Conservation (phyloP, 2,888 invertebrate genomes). For the Nephrotoma flavescens region DNA sequence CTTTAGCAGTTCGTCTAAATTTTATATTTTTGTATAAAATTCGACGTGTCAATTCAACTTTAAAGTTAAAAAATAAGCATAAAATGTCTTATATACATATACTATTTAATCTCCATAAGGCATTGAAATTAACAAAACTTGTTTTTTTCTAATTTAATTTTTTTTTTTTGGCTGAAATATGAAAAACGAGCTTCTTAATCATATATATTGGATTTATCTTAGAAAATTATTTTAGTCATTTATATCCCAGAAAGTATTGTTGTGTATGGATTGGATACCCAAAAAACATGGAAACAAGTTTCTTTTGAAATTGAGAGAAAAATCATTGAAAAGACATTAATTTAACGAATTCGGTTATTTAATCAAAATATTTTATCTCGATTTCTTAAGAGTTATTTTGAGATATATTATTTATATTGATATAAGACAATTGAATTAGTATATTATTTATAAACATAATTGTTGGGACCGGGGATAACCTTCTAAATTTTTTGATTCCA, state of each 20-base stretch:
- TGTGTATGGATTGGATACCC: not conserved
- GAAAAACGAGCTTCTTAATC: not conserved
- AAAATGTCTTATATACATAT: not conserved
- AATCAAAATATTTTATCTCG: not conserved
- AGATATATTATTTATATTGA: not conserved
- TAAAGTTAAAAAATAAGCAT: not conserved
- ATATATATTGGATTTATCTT: not conserved
- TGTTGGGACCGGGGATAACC: not conserved
- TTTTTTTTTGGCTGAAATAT: not conserved
- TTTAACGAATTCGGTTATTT: not conserved
- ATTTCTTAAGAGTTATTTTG: not conserved
- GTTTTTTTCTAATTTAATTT: not conserved
- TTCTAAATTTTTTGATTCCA: not conserved
- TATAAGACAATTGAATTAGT: not conserved
- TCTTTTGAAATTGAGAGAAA: not conserved
- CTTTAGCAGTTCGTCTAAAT: not conserved
- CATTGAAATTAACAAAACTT: not conserved
- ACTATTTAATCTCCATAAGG: not conserved
- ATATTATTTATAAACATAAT: not conserved
- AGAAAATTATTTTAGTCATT: not conserved
- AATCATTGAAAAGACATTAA: not conserved
- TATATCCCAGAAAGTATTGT: not conserved
- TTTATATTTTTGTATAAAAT: not conserved
- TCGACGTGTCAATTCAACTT: not conserved
- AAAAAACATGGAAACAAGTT: not conserved